Conservation (phyloP, 2,113 vertebrate species). For the Heterocephalus glaber region DNA sequence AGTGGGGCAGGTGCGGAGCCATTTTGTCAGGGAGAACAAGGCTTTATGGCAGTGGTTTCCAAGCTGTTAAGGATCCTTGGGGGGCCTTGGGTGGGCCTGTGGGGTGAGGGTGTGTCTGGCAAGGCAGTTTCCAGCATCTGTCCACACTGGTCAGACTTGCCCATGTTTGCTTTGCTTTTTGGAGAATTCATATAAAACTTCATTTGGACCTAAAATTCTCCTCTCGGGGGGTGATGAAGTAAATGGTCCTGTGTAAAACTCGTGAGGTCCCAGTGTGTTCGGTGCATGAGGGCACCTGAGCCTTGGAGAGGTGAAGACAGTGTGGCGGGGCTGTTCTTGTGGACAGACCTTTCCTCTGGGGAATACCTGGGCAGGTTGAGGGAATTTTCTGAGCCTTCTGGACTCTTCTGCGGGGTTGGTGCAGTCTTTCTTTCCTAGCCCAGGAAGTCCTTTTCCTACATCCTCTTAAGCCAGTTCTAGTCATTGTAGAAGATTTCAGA, state of each 20-base stretch:
- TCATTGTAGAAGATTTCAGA: background rate
- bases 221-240: background rate
- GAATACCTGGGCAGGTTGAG: background rate
- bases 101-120: background rate
- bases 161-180: background rate
- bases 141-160: background rate
- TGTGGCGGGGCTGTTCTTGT: background rate
- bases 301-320: background rate
- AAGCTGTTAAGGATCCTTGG: background rate
- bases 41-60: background rate
- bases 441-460: background rate
- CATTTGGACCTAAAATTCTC: background rate
- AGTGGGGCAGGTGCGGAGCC: background rate
- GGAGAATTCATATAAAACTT: background rate
- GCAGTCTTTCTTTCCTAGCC: background rate
- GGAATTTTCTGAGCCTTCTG: background rate
- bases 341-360: background rate
- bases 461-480: background rate
- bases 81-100: background rate
- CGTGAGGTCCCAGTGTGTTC: background rate
- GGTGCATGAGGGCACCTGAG: background rate
- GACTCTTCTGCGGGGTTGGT: background rate
- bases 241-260: fast-evolving
- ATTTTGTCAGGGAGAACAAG: background rate
- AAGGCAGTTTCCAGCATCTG: background rate